These are phyloP conservation scores for Maylandia zebra DNA, from an alignment of 2,113 vertebrate species.

Conservation along the genomic window DNA sequence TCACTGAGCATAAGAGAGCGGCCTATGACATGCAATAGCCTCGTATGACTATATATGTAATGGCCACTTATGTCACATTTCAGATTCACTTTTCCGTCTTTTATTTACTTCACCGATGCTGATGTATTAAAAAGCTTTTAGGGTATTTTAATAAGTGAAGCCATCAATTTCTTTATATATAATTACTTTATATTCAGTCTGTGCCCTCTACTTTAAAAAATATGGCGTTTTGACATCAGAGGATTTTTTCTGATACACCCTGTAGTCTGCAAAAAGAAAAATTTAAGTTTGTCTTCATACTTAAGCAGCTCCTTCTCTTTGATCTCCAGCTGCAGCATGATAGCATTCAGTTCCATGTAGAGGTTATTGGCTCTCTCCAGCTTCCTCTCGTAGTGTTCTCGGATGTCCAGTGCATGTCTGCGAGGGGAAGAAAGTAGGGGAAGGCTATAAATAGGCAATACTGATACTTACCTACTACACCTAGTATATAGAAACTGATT, in stretches of 20 bases:
- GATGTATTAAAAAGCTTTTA: not conserved
- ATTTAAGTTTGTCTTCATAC: slow-evolving; percentile 48
- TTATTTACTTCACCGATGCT: not conserved
- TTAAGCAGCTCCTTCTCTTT: slow-evolving; percentile 93
- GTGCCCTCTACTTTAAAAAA: not conserved
- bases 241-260: not conserved
- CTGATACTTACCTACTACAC: not conserved
- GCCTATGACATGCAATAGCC: not conserved
- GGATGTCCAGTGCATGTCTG: slow-evolving; percentile 93
- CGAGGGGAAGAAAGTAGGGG: not conserved
- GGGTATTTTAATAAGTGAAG: not conserved
- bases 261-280: not conserved
- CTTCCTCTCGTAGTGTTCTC: slow-evolving; percentile 95
- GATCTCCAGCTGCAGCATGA: slow-evolving; percentile 95
- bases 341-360: slow-evolving; percentile 95
- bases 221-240: not conserved
- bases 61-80: not conserved
- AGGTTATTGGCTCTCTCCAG: slow-evolving; percentile 94
- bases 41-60: not conserved
- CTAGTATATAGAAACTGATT: not conserved
- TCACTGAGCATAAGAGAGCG: not conserved
- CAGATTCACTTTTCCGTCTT: not conserved
- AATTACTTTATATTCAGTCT: fast-evolving
- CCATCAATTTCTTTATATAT: not conserved
- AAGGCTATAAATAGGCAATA: not conserved